phyloP scores from a whole-genome alignment of 2,797 vertebrate species.

The Linurgus olivaceus region DNA sequence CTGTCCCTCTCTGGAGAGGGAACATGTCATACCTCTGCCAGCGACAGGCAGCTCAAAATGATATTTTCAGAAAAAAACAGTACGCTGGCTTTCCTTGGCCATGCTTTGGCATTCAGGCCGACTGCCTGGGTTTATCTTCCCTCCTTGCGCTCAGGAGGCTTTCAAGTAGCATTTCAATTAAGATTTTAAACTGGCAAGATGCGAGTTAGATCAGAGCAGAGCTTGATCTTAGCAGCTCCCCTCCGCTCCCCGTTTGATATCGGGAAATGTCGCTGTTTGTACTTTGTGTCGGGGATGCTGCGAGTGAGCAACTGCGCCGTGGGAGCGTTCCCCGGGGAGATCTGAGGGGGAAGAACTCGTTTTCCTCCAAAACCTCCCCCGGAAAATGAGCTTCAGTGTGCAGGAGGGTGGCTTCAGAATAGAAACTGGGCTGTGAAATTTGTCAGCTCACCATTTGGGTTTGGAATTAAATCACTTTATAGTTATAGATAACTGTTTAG shows the following conservation, averaged over 20 bases:
- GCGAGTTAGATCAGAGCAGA: constrained; percentile 1
- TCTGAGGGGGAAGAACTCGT: not conserved
- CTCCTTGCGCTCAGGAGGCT: not conserved
- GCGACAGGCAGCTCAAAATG: not conserved
- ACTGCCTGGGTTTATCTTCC: not conserved
- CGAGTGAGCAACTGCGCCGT: not conserved
- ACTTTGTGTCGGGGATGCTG: not conserved
- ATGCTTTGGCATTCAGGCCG: not conserved
- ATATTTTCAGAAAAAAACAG: not conserved
- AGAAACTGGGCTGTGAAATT: not conserved
- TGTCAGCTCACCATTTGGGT: not conserved
- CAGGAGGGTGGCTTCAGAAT: not conserved
- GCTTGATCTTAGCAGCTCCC: constrained; percentile 17
- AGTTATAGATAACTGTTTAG: not conserved
- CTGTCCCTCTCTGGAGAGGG: not conserved
- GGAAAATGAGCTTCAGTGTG: not conserved
- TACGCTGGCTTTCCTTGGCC: not conserved
- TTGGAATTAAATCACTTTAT: not conserved
- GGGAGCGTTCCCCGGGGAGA: not conserved
- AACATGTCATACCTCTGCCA: not conserved
- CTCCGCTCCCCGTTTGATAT: constrained; percentile 1
- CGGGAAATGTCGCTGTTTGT: constrained; percentile 43
- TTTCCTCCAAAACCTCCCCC: not conserved
- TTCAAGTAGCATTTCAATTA: constrained; percentile 53
- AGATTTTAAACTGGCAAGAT: constrained; percentile 33